Conservation (phyloP, 2,888 invertebrate species). For the Microchrysa polita region DNA sequence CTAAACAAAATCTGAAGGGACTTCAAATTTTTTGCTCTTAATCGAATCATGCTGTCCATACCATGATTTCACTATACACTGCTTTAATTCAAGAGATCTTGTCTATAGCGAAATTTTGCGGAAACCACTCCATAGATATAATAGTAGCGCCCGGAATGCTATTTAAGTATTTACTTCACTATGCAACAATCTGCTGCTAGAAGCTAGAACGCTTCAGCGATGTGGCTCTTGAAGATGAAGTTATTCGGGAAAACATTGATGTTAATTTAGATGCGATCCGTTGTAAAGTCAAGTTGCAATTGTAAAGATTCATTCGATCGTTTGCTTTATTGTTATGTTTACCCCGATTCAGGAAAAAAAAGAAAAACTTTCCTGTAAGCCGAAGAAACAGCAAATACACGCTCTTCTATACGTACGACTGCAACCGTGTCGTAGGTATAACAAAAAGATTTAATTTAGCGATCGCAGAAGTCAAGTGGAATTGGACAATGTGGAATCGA, state of each 20-base stretch:
- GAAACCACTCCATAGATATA: neutral
- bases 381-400: neutral
- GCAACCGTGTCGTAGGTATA: too few relatives aligned
- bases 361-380: neutral
- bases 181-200: too few relatives aligned
- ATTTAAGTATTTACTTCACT: slow-evolving; percentile 42
- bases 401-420: too few relatives aligned
- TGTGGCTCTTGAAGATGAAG: slow-evolving; percentile 15
- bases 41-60: too few relatives aligned
- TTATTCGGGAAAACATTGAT: slow-evolving; percentile 33
- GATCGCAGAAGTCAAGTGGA: slow-evolving; percentile 15
- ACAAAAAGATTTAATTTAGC: slow-evolving; percentile 28
- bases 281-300: neutral
- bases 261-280: slow-evolving; percentile 40
- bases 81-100: neutral
- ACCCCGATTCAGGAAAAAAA: neutral
- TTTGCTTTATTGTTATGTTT: slow-evolving; percentile 10
- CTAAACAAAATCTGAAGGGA: too few relatives aligned
- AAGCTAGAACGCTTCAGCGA: neutral
- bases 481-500: neutral
- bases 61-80: too few relatives aligned
- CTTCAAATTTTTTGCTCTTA: too few relatives aligned
- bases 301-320: neutral
- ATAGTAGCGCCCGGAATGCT: slow-evolving; percentile 11
- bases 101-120: slow-evolving; percentile 10